These are phyloP conservation scores for Chydorus sphaericus DNA, from an alignment of 2,888 invertebrate genomes.

Conservation along the genomic window DNA sequence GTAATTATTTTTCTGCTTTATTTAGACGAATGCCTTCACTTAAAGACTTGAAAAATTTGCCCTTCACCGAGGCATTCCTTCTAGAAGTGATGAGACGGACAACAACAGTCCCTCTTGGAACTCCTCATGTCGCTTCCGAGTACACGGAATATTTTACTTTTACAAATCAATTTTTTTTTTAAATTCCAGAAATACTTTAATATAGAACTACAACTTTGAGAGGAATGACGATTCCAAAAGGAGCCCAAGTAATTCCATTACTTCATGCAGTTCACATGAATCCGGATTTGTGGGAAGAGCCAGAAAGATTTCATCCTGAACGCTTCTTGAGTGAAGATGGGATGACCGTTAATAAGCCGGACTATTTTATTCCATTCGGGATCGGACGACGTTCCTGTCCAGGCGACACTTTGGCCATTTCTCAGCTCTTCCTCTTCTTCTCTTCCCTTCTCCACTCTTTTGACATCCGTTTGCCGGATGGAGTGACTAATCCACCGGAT, in stretches of 20 bases:
- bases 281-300: conserved; percentile 70
- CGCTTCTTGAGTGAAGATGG: conserved; percentile 68
- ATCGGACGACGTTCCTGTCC: conserved; percentile 74
- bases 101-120: conserved; percentile 79
- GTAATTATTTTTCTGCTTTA: too few species aligned
- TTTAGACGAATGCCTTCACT: conserved; percentile 54
- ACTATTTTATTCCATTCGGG: conserved; percentile 82
- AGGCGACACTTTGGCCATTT: conserved; percentile 71
- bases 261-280: conserved; percentile 85
- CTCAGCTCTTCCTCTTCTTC: conserved; percentile 82
- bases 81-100: conserved; percentile 71
- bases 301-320: conserved; percentile 65
- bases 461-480: conserved; percentile 55
- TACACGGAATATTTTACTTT: conserved; percentile 49
- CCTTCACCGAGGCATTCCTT: conserved; percentile 73
- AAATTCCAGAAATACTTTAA: too few species aligned
- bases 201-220: conserved; percentile 64
- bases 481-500: conserved; percentile 55
- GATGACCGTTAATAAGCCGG: conserved; percentile 65
- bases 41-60: conserved; percentile 66
- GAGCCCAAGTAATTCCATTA: conserved; percentile 69
- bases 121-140: conserved; percentile 75
- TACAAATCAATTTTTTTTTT: too few species aligned
- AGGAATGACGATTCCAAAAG: conserved; percentile 73
- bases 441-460: conserved; percentile 68